Evolutionary conservation across 2,797 vertebrate genomes (phyloP), one percentile per base, ranked within the genome.

Genomic region (Molossus molossus): DNA sequence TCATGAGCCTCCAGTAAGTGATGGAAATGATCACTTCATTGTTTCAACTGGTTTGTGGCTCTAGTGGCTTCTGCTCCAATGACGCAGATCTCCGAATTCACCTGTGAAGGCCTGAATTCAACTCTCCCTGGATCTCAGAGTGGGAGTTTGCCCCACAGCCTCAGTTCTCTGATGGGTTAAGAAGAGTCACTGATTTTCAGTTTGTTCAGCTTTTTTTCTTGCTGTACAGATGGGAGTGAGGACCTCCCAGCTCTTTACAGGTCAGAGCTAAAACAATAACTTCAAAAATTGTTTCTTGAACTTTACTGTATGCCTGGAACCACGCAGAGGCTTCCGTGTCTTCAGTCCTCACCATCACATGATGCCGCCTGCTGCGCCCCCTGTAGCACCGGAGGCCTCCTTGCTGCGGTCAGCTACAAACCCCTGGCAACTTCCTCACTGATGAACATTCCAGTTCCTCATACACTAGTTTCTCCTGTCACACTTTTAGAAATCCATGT

Each of bases 211-310:
- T 79, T 79, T 79, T 79, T 77, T 55, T 80, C 40, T 90, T 45
- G 0, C 27, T 21, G 27, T 45, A 81, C 81, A 75, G 5, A 58
- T n/a, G 9, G 27, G 37, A 67, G 6, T 9, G 23, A 65, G 50
- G 57, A 53, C 57, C 77, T 86, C 73, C 45, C 67, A 53, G 65
- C 11, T 90, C 50, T 92, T 70, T 48, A 75, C 7, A 25, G 8
- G 23, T 55, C 21, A 72, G 9, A 93, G 75, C 57, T 86, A 91
- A 91, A 45, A 27, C 21, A 81, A 25, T 33, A 76, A 73, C 37
- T 58, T 95, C 45, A 75, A 48, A 95, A 65, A 81, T 33, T 6
- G 67, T 40, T 72, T 86, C 14, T 9, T 92, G 62, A 94, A 10
- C 20, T 53, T 87, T 15, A 80, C 86, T 79, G 6, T 12, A 4